Evolutionary conservation across 2,888 invertebrate genomes (phyloP), one percentile per base, ranked within the genome.

Genomic region (Aradus depressus): DNA sequence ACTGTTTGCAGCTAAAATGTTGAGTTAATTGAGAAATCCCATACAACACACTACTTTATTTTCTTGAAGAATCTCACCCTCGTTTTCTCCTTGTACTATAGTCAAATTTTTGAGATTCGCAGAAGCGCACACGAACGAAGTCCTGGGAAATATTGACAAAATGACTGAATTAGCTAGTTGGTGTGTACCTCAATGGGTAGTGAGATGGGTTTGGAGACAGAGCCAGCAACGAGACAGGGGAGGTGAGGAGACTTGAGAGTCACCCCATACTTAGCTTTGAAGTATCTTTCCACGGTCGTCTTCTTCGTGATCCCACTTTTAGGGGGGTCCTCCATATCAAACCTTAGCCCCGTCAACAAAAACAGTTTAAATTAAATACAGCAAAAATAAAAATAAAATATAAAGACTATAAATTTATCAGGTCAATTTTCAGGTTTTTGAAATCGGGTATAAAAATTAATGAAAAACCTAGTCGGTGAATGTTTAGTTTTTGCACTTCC

Each of bases 171-270:
- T n/a, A n/a, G n/a, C n/a, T n/a, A n/a, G n/a, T n/a, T n/a, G n/a
- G n/a, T n/a, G n/a, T n/a, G 63, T 61, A 76, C 76, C 68, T 96
- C 96, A 32, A 84, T 68, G 0, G 96, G 96, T 50, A 93, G 72
- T 61, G 79, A 80, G 41, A 89, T 84, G 54, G 74, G 77, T 61
- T 79, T 83, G 10, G 70, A 66, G n/a, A 66, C 62, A 3, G 65
- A 61, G 0, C 91, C 90, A 3, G 95, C 90, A 76, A 85, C 86
- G 35, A 98, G 66, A 61, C 89, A 89, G 18, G 88, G 92, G 49
- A 90, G 67, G 39, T 83, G 66, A 0, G 87, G 84, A 65, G 72
- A 81, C 59, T 66, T 60, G 19, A 84, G 63, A 56, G 63, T 67
- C 64, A 74, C 74, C 14, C 53, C 58, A 52, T 74, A 74, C 2